These are phyloP conservation scores for Calypte anna DNA, from an alignment of 2,113 vertebrate species.

Conservation along the genomic window DNA sequence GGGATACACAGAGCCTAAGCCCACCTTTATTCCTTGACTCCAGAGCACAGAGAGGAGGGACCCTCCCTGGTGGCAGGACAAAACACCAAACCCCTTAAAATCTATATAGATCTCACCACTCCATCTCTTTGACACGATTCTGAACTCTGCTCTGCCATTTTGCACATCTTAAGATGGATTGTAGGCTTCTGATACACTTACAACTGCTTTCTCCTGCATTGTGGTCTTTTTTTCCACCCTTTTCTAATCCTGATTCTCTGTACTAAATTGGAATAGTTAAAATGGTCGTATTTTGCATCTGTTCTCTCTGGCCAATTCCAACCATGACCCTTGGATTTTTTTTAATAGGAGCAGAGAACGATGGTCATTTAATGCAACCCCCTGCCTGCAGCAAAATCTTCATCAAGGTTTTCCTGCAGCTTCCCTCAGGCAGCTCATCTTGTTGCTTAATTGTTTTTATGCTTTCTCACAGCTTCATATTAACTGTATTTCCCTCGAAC, in stretches of 20 bases:
- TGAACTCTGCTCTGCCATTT: background rate
- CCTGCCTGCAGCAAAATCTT: conserved; percentile 54
- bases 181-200: background rate
- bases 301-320: background rate
- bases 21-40: background rate
- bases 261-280: background rate
- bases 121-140: background rate
- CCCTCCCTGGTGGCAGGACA: background rate
- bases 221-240: background rate
- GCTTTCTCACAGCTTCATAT: conserved; percentile 29
- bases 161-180: background rate
- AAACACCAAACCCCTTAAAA: background rate
- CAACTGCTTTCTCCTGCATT: background rate
- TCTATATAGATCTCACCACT: background rate
- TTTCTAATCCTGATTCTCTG: background rate
- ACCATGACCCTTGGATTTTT: background rate
- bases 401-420: conserved; percentile 43
- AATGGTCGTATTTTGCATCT: background rate
- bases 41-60: background rate
- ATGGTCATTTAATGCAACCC: conserved; percentile 43
- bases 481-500: background rate
- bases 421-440: conserved; percentile 39
- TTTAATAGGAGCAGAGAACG: background rate
- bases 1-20: background rate
- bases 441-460: conserved; percentile 54